phyloP scores from a whole-genome alignment of 2,113 vertebrate species.

The Excalfactoria chinensis region DNA sequence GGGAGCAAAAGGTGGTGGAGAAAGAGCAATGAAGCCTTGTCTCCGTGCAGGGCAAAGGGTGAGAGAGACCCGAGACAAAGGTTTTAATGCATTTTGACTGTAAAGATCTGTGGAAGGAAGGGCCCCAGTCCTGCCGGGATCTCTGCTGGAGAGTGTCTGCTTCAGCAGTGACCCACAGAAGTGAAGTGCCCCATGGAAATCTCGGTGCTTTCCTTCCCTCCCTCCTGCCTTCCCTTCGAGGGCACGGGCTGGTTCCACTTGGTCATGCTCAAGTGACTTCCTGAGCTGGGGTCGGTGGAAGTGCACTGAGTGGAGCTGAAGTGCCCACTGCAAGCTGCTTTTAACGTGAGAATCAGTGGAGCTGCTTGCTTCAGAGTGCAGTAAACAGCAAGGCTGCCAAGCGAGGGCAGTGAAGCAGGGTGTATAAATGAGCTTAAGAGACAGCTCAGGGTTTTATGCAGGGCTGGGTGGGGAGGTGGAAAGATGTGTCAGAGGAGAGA shows the following conservation, averaged over 20 bases:
- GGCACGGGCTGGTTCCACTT: constrained; percentile 33
- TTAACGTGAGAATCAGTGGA: accelerated
- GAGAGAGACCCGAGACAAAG: constrained; percentile 42
- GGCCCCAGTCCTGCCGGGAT: constrained; percentile 37
- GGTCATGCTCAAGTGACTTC: constrained; percentile 48
- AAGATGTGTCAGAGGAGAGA: not conserved
- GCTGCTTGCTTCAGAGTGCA: not conserved
- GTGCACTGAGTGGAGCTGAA: not conserved
- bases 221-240: not conserved
- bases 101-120: constrained; percentile 31
- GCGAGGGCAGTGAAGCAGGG: not conserved
- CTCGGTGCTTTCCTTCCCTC: not conserved
- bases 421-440: not conserved
- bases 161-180: constrained; percentile 43
- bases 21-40: not conserved
- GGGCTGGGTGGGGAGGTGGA: not conserved
- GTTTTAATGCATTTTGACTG: constrained; percentile 26
- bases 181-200: not conserved
- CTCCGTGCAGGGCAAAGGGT: not conserved
- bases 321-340: not conserved
- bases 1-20: not conserved
- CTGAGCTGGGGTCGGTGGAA: constrained; percentile 12
- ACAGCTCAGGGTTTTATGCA: not conserved
- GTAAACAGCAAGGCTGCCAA: not conserved
- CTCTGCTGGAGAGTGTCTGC: constrained; percentile 49